Percentiles rank a stretch among this genome's conserved stretches.
phyloP scores from a whole-genome alignment of 2,113 vertebrate species.

The Pontoporia blainvillei region DNA sequence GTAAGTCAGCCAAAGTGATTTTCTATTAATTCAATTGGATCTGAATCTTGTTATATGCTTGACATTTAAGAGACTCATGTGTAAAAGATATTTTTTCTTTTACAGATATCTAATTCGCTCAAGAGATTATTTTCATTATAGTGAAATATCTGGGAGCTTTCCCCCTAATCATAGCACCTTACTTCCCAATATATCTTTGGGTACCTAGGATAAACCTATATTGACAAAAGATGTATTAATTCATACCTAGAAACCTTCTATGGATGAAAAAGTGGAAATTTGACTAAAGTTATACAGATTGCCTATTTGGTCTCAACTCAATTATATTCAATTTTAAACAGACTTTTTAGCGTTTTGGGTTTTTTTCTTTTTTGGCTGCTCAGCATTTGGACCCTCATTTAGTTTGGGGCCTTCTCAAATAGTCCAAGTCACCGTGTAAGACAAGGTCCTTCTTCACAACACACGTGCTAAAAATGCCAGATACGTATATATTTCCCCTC shows the following conservation, averaged over 20 bases:
- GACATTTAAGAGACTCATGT: neutral
- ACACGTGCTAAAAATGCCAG: neutral
- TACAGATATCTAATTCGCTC: neutral
- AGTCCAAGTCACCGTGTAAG: neutral
- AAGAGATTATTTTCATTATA: neutral
- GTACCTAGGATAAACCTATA: neutral
- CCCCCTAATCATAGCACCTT: neutral
- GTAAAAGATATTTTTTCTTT: neutral
- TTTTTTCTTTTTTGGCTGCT: neutral
- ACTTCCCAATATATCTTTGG: neutral
- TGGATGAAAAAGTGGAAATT: neutral
- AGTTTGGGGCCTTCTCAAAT: neutral
- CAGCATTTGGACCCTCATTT: neutral
- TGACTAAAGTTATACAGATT: neutral
- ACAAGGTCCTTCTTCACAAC: neutral
- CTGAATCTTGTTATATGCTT: neutral
- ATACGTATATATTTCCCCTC: neutral
- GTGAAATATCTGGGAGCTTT: neutral
- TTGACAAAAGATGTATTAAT: neutral
- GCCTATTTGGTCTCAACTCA: neutral
- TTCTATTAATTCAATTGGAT: neutral
- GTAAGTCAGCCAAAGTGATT: neutral
- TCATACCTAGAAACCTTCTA: neutral
- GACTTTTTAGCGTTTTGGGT: neutral
- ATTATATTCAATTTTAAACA: neutral